Percentiles rank a stretch among this genome's conserved stretches.
Conservation (phyloP, 2,797 vertebrate species). For the Mormyrus hasselquistii region DNA sequence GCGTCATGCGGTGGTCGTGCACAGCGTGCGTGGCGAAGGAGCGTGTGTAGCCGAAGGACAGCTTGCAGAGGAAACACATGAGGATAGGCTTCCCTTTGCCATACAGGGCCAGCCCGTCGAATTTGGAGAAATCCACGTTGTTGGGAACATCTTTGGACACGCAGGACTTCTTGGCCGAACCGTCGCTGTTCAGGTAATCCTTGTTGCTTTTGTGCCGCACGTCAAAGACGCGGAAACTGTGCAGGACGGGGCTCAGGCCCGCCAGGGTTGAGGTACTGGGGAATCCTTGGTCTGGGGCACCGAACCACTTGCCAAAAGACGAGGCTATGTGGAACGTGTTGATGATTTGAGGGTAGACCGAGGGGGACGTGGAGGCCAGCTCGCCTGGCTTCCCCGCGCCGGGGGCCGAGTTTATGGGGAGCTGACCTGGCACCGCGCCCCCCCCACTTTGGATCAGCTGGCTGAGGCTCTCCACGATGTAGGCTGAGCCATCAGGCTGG, state of each 20-base stretch:
- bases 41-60: constrained; percentile 96
- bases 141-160: constrained; percentile 99
- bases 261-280: constrained; percentile 98
- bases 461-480: constrained; percentile 98
- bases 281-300: constrained; percentile 94
- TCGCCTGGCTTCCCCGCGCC: constrained; percentile 69
- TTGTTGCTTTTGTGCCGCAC: constrained; percentile 99
- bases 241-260: constrained; percentile 98
- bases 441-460: constrained; percentile 92
- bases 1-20: constrained; percentile 98
- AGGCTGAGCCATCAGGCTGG: constrained; percentile 97
- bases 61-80: constrained; percentile 99
- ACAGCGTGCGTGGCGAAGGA: constrained; percentile 97
- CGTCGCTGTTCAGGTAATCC: constrained; percentile 99
- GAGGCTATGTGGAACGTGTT: constrained; percentile 99
- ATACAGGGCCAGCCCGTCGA: constrained; percentile 94
- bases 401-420: constrained; percentile 81
- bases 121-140: constrained; percentile 99
- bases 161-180: constrained; percentile 99
- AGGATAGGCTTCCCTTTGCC: constrained; percentile 99
- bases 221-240: constrained; percentile 99
- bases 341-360: constrained; percentile 97
- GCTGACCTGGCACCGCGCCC: constrained; percentile 59
- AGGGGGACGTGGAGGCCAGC: constrained; percentile 75
- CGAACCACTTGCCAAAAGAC: constrained; percentile 99